phyloP scores from a whole-genome alignment of 2,888 invertebrate species.

The Sepiola atlantica region DNA sequence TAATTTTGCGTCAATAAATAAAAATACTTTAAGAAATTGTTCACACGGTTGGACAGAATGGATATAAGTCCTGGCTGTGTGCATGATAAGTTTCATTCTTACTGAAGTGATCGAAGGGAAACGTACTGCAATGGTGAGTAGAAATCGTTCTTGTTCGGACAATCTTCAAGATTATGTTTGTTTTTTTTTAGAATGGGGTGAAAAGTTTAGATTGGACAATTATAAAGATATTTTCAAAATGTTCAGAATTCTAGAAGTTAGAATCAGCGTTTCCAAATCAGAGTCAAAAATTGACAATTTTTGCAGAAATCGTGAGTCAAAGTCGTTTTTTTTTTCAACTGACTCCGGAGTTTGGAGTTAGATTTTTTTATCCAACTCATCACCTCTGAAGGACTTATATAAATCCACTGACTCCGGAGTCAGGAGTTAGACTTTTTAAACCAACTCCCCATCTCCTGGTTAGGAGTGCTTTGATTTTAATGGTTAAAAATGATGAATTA shows the following conservation, averaged over 20 bases:
- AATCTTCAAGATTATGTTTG: neutral
- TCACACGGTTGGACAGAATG: constrained; percentile 34
- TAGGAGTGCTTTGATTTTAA: no score
- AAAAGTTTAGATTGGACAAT: neutral
- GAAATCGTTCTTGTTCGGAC: neutral
- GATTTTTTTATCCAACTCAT: no score
- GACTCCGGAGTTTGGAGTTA: no score
- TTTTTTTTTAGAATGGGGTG: neutral
- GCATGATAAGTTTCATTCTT: neutral
- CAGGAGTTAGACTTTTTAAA: no score
- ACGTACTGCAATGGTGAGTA: neutral
- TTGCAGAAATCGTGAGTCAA: neutral
- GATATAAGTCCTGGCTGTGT: neutral
- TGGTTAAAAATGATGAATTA: no score
- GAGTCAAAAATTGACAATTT: neutral
- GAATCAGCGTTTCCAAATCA: no score
- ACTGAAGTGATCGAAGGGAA: neutral
- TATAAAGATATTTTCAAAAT: neutral
- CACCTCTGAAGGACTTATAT: no score
- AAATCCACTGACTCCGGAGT: no score
- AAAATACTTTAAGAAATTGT: neutral
- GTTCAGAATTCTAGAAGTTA: neutral
- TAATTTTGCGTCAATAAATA: neutral
- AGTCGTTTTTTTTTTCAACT: no score
- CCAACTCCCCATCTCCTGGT: no score